These are phyloP conservation scores for Drosophila funebris DNA, from an alignment of 1,140 invertebrate genomes.

Conservation along the genomic window DNA sequence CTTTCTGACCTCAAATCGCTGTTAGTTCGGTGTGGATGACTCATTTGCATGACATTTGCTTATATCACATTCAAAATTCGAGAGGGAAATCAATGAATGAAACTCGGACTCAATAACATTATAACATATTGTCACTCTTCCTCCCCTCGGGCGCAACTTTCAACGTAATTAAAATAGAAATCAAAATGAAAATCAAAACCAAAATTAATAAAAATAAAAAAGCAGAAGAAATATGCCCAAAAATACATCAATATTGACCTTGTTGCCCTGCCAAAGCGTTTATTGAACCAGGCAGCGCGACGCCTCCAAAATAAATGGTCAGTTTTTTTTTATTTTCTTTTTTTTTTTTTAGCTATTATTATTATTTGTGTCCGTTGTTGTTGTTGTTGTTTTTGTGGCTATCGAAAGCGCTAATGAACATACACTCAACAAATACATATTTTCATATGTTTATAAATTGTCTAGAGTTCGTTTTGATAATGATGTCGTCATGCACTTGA, in stretches of 20 bases:
- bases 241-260: conserved; percentile 59
- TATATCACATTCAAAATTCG: conserved; percentile 39
- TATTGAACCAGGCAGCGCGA: conserved; percentile 63
- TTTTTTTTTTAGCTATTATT: not conserved
- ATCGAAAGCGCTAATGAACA: conserved; percentile 42
- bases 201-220: conserved; percentile 20
- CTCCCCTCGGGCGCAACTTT: conserved; percentile 50
- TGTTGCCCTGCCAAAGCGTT: conserved; percentile 56
- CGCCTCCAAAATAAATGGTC: conserved; percentile 8
- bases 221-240: conserved; percentile 24
- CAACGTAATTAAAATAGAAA: conserved; percentile 65
- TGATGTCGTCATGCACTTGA: conserved; percentile 18
- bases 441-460: not conserved
- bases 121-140: not conserved
- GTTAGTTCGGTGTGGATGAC: conserved; percentile 48
- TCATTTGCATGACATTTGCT: conserved; percentile 71
- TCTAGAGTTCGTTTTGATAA: not conserved
- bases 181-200: conserved; percentile 42
- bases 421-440: not conserved
- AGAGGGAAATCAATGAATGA: conserved; percentile 28
- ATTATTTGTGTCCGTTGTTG: not conserved
- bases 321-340: not conserved
- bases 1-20: conserved; percentile 28
- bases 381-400: conserved; percentile 8
- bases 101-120: not conserved